Base-by-base conservation (phyloP, 2,113 vertebrate genomes). In the Chionomys nivalis region DNA sequence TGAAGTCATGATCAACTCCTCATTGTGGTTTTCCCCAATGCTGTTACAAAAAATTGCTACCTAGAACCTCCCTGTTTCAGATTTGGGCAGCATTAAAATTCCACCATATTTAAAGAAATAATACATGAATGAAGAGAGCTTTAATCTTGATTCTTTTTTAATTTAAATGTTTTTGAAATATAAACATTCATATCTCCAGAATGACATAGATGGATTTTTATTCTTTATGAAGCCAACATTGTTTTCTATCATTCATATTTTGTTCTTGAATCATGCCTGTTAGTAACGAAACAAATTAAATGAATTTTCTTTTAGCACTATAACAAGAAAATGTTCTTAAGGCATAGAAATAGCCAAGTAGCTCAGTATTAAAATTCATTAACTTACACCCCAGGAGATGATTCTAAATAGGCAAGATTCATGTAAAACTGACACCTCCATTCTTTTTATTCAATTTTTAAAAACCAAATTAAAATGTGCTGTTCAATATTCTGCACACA, bases 401-500 rank as follows among this genome's bases (percentile, higher is more conserved):
- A 73, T 70, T 87, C 12, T 89, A 76, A 94, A 44, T 75, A 87
- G 68, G 26, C 65, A 94, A 66, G 70, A 92, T 92, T 92, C 65
- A 65, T 66, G 16, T 52, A 88, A 96, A 95, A 94, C 23, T 83
- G 68, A 93, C 44, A 87, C 3, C 42, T 63, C 47, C 68, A 49
- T 93, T 91, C 68, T n/a, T 85, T 89, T 91, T 44, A 65, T 47
- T 91, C n/a, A 94, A 28, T 49, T 93, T 82, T 28, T 9, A 55
- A 96, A 94, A 91, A 92, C 13, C 19, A 94, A 93, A 87, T 78
- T 81, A 79, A 94, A 95, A 78, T 24, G 7, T 92, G 52, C 26
- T 63, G 79, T 65, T 97, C 86, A 61, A 65, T 65, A 95, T 95
- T 97, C 94, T 82, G 44, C 68, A 87, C 68, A 79, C 52, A 95